Evolutionary conservation across 2,113 vertebrate genomes (phyloP).

Genomic region (Herpailurus yagouaroundi): DNA sequence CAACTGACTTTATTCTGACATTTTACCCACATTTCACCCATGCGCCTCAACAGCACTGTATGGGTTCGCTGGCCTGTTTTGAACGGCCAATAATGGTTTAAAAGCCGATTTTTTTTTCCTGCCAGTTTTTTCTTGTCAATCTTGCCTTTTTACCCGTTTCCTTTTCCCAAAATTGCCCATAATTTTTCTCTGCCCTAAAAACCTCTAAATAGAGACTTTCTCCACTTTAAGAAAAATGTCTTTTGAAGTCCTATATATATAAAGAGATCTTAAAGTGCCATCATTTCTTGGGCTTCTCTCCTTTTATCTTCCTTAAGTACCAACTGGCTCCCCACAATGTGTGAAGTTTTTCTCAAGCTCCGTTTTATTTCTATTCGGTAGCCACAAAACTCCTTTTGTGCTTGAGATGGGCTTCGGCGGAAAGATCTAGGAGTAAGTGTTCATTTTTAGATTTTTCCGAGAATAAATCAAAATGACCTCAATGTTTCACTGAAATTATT

Average conservation of each 20-base stretch:
- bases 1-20: not conserved
- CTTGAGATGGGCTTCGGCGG: not conserved
- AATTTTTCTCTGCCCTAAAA: slow-evolving; percentile 9
- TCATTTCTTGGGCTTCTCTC: not conserved
- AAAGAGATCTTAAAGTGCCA: not conserved
- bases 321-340: not conserved
- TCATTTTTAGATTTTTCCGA: not conserved
- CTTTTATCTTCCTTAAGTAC: not conserved
- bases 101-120: not conserved
- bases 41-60: not conserved
- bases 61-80: not conserved
- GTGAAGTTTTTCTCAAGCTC: not conserved
- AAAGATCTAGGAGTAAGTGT: not conserved
- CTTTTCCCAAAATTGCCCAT: not conserved
- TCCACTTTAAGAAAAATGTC: not conserved
- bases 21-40: not conserved
- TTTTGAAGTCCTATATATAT: not conserved
- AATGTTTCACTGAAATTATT: not conserved
- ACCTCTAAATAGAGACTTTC: not conserved
- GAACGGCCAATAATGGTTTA: not conserved
- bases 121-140: not conserved
- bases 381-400: not conserved
- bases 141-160: not conserved
- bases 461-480: not conserved
- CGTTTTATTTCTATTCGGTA: not conserved